Base-by-base conservation (phyloP, 1,140 invertebrate species). In the Psix sp. region DNA sequence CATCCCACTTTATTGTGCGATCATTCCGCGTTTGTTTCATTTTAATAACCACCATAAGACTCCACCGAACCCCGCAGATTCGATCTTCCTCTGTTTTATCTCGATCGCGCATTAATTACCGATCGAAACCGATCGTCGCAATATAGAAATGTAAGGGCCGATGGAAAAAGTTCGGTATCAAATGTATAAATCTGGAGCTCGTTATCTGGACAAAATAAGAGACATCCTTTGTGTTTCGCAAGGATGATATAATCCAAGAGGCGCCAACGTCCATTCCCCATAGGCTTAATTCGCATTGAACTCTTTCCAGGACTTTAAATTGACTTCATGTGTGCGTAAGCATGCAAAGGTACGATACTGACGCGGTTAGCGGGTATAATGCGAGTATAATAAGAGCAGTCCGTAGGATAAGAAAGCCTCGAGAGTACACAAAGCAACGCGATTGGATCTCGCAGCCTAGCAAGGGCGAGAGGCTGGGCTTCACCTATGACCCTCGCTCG, bases 401-500 rank as follows among this genome's bases (percentile, higher is more conserved):
- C 73, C 49, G 26, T 46, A 67, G 78, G 79, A 81, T 81, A 80
- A 84, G 79, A 78, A 76, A 82, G 78, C 74, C 48, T 75, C 65
- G 74, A 77, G 75, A 66, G 74, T 74, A 70, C 57, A 76, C 77
- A 57, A 77, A 71, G 56, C 73, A 79, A 77, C 74, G 77, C 82
- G 84, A 86, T 86, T 84, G 83, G 83, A 86, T 86, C 83, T 84
- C 74, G 62, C 77, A 62, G 78, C 62, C 77, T 74, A 78, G 80
- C 78, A 76, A 84, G 82, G 80, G 82, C 78, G 82, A 84, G 81
- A 84, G 82, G 82, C 84, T 68, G 81, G 80, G 78, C 81, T 78
- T 84, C 84, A 85, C 84, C 84, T 86, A 82, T 85, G 82, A 85
- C 84, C 83, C 79, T 73, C 77, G 68, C 66, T 78, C 75, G 77